Evolutionary conservation across 2,888 invertebrate genomes (phyloP).

Genomic region (Sphaerophoria taeniata): DNA sequence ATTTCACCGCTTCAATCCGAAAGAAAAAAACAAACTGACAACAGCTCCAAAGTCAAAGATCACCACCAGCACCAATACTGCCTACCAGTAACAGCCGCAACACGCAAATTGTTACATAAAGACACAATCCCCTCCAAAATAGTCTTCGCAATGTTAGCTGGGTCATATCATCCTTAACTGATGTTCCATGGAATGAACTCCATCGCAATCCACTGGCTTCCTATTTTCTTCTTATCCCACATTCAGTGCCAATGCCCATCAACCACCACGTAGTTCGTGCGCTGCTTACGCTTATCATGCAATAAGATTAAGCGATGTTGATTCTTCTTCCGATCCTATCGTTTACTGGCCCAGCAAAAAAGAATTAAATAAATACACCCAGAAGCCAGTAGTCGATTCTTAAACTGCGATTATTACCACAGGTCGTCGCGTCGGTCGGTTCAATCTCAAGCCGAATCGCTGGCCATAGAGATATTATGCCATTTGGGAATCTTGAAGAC

Average conservation of each 20-base stretch:
- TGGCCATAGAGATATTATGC: conserved; percentile 12
- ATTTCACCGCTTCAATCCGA: conserved; percentile 36
- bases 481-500: conserved; percentile 51
- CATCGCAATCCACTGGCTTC: neutral
- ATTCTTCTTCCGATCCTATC: conserved; percentile 66
- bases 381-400: conserved; percentile 72
- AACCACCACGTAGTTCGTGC: conserved; percentile 70
- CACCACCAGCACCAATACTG: too few relatives aligned
- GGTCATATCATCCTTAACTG: neutral
- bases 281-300: conserved; percentile 68
- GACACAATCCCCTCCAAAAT: conserved; percentile 10
- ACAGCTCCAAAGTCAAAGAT: conserved; percentile 56
- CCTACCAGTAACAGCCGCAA: conserved; percentile 11
- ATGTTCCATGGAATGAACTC: neutral
- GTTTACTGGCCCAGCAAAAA: conserved; percentile 51
- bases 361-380: conserved; percentile 63
- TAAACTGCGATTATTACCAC: conserved; percentile 70
- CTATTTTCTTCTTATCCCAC: conserved; percentile 22
- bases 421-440: conserved; percentile 6
- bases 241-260: conserved; percentile 55
- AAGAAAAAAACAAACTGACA: conserved; percentile 42
- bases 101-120: conserved; percentile 59
- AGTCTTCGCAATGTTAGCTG: neutral
- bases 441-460: neutral
- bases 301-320: conserved; percentile 73